phyloP scores from a whole-genome alignment of 2,113 vertebrate genomes.

The Donacobius atricapilla region DNA sequence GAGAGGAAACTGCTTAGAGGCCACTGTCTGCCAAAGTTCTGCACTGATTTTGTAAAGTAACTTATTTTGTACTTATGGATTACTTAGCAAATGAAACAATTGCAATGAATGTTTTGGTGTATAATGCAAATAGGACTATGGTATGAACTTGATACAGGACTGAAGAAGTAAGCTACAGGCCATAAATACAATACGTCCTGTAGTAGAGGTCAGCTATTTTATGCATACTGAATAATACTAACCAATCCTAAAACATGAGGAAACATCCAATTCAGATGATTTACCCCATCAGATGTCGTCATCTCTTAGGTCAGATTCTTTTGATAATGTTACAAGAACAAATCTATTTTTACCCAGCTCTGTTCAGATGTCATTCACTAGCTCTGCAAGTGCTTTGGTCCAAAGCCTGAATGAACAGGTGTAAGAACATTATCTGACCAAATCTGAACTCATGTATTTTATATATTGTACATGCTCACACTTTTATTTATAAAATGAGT shows the following conservation, averaged over 20 bases:
- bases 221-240: constrained; percentile 46
- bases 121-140: not conserved
- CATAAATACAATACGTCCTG: not conserved
- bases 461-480: constrained; percentile 28
- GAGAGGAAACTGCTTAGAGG: not conserved
- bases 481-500: constrained; percentile 55
- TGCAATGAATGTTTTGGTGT: not conserved
- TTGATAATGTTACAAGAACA: constrained; percentile 64
- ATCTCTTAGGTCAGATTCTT: constrained; percentile 55
- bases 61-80: not conserved
- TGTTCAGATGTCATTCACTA: constrained; percentile 59
- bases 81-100: not conserved
- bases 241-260: constrained; percentile 59
- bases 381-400: constrained; percentile 61
- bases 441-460: constrained; percentile 66
- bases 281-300: constrained; percentile 50
- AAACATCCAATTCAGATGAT: constrained; percentile 66
- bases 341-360: constrained; percentile 69
- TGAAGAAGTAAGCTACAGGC: not conserved
- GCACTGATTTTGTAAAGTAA: not conserved
- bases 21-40: not conserved
- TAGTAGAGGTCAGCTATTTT: constrained; percentile 60
- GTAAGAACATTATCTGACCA: constrained; percentile 55
- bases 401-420: constrained; percentile 74
- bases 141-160: not conserved